These are phyloP conservation scores for Rhyacichthys aspro DNA, from an alignment of 2,797 vertebrate genomes.

Conservation along the genomic window DNA sequence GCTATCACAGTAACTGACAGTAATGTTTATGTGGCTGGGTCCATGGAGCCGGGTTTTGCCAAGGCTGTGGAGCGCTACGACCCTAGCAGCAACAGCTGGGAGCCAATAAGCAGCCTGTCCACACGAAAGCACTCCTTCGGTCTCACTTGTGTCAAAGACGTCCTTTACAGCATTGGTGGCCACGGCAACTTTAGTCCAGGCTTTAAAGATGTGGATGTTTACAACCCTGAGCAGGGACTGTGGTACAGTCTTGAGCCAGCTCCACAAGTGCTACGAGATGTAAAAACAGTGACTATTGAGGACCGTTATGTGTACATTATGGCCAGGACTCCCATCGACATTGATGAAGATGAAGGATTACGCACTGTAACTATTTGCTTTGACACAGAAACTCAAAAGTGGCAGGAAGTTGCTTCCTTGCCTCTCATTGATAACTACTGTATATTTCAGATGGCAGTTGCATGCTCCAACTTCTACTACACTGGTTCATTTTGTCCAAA, in stretches of 20 bases:
- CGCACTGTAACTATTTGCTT: conserved; percentile 87
- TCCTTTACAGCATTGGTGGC: conserved; percentile 89
- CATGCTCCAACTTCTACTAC: conserved; percentile 90
- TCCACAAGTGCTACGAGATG: conserved; percentile 90
- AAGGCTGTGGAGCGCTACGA: conserved; percentile 91
- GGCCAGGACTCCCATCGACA: conserved; percentile 89
- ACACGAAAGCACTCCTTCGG: conserved; percentile 92
- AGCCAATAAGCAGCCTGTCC: conserved; percentile 86
- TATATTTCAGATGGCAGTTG: conserved; percentile 89
- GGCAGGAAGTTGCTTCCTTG: conserved; percentile 89
- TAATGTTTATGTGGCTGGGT: conserved; percentile 90
- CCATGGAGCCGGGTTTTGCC: conserved; percentile 92
- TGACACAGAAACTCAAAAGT: conserved; percentile 86
- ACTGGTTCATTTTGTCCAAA: conserved; percentile 91
- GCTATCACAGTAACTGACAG: conserved; percentile 85
- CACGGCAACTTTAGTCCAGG: conserved; percentile 93
- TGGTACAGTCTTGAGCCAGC: conserved; percentile 90
- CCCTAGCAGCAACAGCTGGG: conserved; percentile 89
- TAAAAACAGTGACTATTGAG: conserved; percentile 88
- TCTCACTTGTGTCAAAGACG: conserved; percentile 84
- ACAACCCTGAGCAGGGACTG: conserved; percentile 86
- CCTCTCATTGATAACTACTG: conserved; percentile 91
- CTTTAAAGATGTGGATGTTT: conserved; percentile 90
- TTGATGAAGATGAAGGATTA: conserved; percentile 87
- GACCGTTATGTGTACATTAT: conserved; percentile 88